Evolutionary conservation across 1,140 invertebrate species (phyloP), one percentile per base, ranked within the genome.

Genomic region (Musca vetustissima): DNA sequence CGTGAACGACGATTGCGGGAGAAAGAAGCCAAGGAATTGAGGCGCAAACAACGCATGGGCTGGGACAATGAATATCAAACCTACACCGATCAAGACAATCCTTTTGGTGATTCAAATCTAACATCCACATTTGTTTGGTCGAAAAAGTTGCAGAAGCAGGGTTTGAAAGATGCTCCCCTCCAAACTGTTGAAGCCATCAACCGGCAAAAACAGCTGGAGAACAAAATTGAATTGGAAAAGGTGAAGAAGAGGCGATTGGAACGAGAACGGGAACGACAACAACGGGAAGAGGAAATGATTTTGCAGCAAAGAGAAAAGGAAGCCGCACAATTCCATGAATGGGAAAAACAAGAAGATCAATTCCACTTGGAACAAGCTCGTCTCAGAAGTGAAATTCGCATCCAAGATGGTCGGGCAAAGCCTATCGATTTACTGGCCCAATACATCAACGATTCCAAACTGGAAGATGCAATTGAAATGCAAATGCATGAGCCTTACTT

Each of bases 401-500:
- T 99, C 52, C 92, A 97, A 72, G 96, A 98, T 84, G 95, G 96
- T 9, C 83, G 95, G 79, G 97, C 97, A 0, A 99, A 99, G 82
- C 96, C 98, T 0, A 99, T 99, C 74, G 98, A 99, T 88, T 86
- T 99, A 64, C 84, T 99, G 50, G 96, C 96, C 0, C 95, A 97
- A 83, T 99, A 99, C 77, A 96, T 99, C 25, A 95, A 92, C 80
- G 92, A 93, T 0, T 94, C 97, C 78, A 93, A 96, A 75, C 91
- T 95, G 75, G 92, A 94, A 36, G 92, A 95, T 82, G 93, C 94
- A 2, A 92, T 98, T 24, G 97, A 99, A 85, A 97, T 99, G 93
- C 95, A 99, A 84, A 97, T 99, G 93, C 95, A 98, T 78, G 97
- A 99, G 83, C 97, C 98, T 0, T 99, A 98, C 76, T 95, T 94